Evolutionary conservation across 2,113 vertebrate species (phyloP).

Genomic region (Nipponia nippon): DNA sequence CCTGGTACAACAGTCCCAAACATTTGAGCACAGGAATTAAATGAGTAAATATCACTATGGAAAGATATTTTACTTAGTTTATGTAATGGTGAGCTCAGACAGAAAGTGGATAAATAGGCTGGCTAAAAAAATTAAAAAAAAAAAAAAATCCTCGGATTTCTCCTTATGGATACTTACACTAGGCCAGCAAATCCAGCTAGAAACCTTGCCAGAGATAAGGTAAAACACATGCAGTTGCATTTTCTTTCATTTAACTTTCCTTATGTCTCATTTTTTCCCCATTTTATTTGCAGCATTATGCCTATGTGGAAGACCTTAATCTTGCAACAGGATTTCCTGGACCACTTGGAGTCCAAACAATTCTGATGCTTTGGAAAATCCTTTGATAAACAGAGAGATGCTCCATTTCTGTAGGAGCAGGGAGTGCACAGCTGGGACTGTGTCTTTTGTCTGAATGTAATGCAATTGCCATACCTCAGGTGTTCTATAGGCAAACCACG

Average conservation of each 20-base stretch:
- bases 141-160: fast-evolving
- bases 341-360: not conserved
- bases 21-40: not conserved
- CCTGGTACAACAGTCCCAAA: not conserved
- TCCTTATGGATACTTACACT: not conserved
- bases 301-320: not conserved
- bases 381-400: not conserved
- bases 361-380: not conserved
- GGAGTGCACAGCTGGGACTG: not conserved
- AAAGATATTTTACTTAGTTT: not conserved
- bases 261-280: not conserved
- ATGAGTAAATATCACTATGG: not conserved
- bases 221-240: not conserved
- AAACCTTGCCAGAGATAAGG: not conserved
- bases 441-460: not conserved
- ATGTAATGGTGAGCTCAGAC: not conserved
- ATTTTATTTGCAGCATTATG: not conserved
- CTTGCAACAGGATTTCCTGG: not conserved
- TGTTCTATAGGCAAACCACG: not conserved
- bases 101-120: not conserved
- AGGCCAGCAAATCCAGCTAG: not conserved
- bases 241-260: not conserved
- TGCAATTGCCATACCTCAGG: not conserved
- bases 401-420: not conserved
- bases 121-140: not conserved